phyloP scores from a whole-genome alignment of 2,797 vertebrate genomes.

The Chiroxiphia lanceolata region DNA sequence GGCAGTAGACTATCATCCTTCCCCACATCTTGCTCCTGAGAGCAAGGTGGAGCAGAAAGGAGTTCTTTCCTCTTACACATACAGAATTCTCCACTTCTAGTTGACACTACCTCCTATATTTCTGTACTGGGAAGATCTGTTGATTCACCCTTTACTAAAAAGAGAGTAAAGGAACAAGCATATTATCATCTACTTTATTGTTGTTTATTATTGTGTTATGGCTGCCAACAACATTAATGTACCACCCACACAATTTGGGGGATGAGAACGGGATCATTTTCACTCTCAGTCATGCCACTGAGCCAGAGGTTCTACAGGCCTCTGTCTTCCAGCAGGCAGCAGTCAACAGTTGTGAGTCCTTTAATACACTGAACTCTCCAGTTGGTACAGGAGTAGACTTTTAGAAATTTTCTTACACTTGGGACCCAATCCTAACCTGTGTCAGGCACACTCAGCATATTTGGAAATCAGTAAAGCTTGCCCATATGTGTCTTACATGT shows the following conservation, averaged over 20 bases:
- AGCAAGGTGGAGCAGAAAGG: neutral
- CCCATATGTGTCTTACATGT: rapidly evolving
- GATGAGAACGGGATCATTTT: neutral
- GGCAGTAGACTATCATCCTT: neutral
- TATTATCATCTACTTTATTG: neutral
- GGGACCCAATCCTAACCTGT: neutral
- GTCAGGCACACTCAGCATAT: neutral
- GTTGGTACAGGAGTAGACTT: neutral
- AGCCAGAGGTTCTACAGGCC: neutral
- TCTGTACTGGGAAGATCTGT: neutral
- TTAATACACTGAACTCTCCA: neutral
- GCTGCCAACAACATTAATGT: neutral
- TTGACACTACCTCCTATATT: neutral
- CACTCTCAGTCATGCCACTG: neutral
- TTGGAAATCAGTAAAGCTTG: neutral
- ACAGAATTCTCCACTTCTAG: neutral
- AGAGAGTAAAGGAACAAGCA: neutral
- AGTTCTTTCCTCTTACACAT: neutral
- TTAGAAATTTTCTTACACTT: neutral
- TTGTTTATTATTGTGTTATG: neutral
- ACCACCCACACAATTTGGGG: neutral
- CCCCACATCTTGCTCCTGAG: neutral
- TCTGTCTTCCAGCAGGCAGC: neutral
- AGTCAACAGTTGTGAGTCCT: neutral
- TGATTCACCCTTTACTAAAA: neutral